These are phyloP conservation scores for Peromyscus aztecus DNA, from an alignment of 2,797 vertebrate species.

Conservation along the genomic window DNA sequence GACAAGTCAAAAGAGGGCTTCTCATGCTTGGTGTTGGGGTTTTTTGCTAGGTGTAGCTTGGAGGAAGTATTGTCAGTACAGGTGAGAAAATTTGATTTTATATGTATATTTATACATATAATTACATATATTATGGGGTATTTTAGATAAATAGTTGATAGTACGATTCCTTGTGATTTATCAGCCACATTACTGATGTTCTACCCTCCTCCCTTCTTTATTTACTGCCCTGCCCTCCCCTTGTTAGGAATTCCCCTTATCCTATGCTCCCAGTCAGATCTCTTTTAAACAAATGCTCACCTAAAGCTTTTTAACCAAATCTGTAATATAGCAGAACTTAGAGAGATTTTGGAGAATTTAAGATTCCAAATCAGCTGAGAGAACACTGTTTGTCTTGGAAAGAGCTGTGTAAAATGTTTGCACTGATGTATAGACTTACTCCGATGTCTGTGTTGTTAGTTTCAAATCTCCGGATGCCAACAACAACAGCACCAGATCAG, in stretches of 20 bases:
- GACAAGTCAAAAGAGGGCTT: background rate
- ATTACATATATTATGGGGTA: background rate
- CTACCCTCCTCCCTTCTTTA: background rate
- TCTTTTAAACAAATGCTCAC: constrained; percentile 71
- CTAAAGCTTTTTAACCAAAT: constrained; percentile 73
- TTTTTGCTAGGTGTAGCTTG: background rate
- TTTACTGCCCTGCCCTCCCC: background rate
- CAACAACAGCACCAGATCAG: constrained; percentile 86
- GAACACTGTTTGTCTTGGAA: constrained; percentile 81
- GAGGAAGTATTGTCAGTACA: background rate
- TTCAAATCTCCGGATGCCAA: constrained; percentile 83
- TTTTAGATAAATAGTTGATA: background rate
- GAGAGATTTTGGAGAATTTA: background rate
- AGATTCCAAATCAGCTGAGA: constrained; percentile 82
- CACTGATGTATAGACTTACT: constrained; percentile 82
- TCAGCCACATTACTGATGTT: background rate
- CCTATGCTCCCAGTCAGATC: background rate
- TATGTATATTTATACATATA: background rate
- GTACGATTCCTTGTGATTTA: background rate
- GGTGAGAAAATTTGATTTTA: background rate
- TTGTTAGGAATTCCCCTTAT: background rate
- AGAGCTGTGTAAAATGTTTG: constrained; percentile 82
- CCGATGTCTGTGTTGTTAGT: constrained; percentile 77
- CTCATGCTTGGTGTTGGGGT: background rate
- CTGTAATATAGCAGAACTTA: constrained; percentile 60